Conservation (phyloP, 2,797 vertebrate species). For the Morus bassanus region DNA sequence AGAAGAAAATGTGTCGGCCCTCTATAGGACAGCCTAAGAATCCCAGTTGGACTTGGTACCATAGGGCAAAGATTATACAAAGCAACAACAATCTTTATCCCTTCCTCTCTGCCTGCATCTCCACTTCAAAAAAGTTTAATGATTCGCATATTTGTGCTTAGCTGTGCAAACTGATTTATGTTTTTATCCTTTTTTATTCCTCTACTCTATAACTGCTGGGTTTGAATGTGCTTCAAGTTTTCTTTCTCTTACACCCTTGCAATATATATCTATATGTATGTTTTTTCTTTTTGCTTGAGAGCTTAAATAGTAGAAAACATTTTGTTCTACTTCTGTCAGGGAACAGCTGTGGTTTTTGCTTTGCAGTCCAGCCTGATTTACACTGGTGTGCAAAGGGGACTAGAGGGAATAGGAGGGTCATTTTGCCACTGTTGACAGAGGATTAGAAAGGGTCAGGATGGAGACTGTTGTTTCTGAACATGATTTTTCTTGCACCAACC, state of each 20-base stretch:
- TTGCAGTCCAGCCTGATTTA: background rate
- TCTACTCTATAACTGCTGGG: background rate
- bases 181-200: background rate
- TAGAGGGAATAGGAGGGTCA: background rate
- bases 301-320: background rate
- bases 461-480: background rate
- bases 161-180: background rate
- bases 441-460: background rate
- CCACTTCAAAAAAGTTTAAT: background rate
- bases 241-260: background rate
- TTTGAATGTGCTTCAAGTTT: background rate
- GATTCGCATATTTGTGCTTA: background rate
- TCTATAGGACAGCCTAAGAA: conserved; percentile 2
- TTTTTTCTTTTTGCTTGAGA: background rate
- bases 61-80: background rate
- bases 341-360: background rate
- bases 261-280: background rate
- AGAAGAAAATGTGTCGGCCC: background rate
- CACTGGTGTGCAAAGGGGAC: background rate
- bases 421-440: background rate
- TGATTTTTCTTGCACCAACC: background rate
- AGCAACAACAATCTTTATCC: background rate
- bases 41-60: background rate
- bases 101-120: background rate
- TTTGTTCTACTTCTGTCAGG: background rate